These are phyloP conservation scores for Nettapus auritus DNA, from an alignment of 2,113 vertebrate species.

Conservation along the genomic window DNA sequence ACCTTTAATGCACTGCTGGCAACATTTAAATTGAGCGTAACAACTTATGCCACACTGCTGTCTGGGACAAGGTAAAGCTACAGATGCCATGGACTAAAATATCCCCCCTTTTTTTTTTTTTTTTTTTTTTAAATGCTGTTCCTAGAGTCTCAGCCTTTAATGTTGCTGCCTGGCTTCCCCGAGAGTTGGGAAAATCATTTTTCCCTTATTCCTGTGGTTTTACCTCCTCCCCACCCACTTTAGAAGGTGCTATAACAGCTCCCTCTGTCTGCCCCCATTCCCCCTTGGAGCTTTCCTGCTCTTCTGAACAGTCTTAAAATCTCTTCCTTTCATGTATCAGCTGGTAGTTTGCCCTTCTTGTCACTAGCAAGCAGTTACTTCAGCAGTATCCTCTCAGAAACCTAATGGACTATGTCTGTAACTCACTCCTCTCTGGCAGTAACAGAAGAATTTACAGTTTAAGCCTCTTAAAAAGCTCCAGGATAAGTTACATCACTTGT, in stretches of 20 bases:
- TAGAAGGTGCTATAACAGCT: neutral
- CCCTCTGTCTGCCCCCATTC: neutral
- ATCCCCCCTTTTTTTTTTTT: neutral
- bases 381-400: neutral
- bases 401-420: neutral
- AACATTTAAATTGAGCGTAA: neutral
- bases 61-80: neutral
- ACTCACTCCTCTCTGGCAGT: neutral
- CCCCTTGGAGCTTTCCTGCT: neutral
- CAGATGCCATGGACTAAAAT: neutral
- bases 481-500: neutral
- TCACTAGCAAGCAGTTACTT: neutral
- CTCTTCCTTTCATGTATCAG: neutral
- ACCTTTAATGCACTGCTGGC: neutral
- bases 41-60: neutral
- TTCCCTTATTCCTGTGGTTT: neutral
- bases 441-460: neutral
- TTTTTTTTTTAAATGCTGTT: neutral
- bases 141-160: neutral
- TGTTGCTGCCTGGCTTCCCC: neutral
- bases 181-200: neutral
- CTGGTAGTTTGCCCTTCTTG: neutral
- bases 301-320: neutral
- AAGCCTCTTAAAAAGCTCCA: neutral
- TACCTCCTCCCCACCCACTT: neutral